Base-by-base conservation (phyloP, 2,888 invertebrate species). In the Tinea semifulvella region DNA sequence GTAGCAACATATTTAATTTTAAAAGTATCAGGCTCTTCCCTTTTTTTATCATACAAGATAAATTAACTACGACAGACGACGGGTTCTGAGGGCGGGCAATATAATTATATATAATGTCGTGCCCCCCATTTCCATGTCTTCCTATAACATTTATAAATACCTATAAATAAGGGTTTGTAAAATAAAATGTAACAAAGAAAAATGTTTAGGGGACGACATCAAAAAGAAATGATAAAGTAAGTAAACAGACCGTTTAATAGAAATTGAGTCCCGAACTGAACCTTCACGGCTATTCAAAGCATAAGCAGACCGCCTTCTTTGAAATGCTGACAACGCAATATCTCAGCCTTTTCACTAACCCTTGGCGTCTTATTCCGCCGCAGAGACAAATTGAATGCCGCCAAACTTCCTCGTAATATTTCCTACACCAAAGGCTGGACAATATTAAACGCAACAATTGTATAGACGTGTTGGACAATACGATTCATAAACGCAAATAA, bases 1-100 rank as follows among this genome's bases (percentile, higher is more conserved):
- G 61, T 66, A 55, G 65, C 66, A 69, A 74, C 70, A 76, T 76
- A 76, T 77, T 77, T 75, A 79, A 76, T 75, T 75, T 71, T 64
- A 62, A 72, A 68, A 63, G 67, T 70, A 70, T 70, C 31, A 2
- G 6, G 13, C 26, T 26, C 11, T 31, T 76, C 71, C 68, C 70
- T 68, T 74, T 27, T n/a, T 72, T 70, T 67, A 63, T 69, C 64
- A 64, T 40, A 22, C 11, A 19, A 18, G 22, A 40, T 19, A 40
- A 40, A 40, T 31, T 31, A 31, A 31, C 11, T 31, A 31, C 13
- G 13, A 3, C 13, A 14, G 6, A 31, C 13, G 14, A 11, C 11
- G 14, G 13, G 14, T 31, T 2, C n/a, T 31, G 3, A 31, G 31
- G 31, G 13, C 22, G 22, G 22, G 22, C 31, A 14, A 14, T n/a